A percentile compares a stretch with the other conserved stretches of the same genome.
Evolutionary conservation across 1,140 invertebrate genomes (phyloP).

Genomic region (Atopsyche davidsoni): DNA sequence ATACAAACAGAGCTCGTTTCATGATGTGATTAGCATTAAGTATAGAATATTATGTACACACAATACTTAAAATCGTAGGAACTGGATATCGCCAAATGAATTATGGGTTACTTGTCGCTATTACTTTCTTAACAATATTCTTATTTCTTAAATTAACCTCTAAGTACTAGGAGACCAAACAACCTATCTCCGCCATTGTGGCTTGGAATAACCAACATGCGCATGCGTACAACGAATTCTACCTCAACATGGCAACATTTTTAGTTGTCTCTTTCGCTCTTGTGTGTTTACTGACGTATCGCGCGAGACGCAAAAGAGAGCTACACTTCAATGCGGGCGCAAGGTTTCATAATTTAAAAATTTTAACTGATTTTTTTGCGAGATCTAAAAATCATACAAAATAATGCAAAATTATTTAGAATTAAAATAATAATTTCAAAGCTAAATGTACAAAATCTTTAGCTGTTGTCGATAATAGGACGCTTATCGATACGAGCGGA

Average conservation of each 20-base stretch:
- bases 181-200: conserved; percentile 19
- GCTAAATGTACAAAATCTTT: not conserved
- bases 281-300: no score
- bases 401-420: not conserved
- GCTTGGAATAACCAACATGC: conserved; percentile 5
- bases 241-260: conserved; percentile 7
- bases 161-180: conserved; percentile 18
- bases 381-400: no score
- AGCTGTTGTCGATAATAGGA: conserved; percentile 4
- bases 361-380: no score
- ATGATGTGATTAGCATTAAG: no score
- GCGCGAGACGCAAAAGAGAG: no score
- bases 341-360: not conserved
- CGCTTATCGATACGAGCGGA: conserved; percentile 1
- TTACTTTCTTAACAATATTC: conserved; percentile 13
- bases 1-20: no score
- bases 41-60: no score
- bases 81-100: conserved; percentile 3
- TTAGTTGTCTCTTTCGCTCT: conserved; percentile 8
- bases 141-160: conserved; percentile 18
- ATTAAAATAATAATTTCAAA: not conserved
- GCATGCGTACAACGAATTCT: conserved; percentile 14
- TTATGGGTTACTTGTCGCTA: conserved; percentile 1
- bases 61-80: conserved; percentile 18
- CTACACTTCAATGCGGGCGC: not conserved